Base-by-base conservation (phyloP, 2,888 invertebrate genomes). In the Epistrophe grossulariae region DNA sequence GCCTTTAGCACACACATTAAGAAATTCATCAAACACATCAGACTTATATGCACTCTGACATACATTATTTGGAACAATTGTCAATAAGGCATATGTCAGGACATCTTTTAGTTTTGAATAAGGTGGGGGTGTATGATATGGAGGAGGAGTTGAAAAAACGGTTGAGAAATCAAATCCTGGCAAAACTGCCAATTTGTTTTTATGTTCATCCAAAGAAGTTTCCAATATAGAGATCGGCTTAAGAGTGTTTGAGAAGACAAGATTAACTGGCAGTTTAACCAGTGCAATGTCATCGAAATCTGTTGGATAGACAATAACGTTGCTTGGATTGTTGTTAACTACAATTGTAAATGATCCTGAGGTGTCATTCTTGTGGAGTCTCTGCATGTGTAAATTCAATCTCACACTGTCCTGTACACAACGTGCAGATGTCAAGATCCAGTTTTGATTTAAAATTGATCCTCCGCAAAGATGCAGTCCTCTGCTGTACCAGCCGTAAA, bases 221-320 rank as follows among this genome's bases (percentile, higher is more conserved):
- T 52, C 19, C 13, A 31, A 28, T n/a, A 85, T 48, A 0, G 4
- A 0, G 4, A 85, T 45, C 28, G 77, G 62, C 1, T 59, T 73
- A 10, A 85, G 4, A 8, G 17, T 28, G 5, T 71, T 62, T 10
- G 80, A 74, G 15, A 79, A 84, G 1, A 45, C 0, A n/a, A 88
- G 15, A 15, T 11, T 8, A 4, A 89, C 48, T 28, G 88, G 88
- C 3, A 88, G 0, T 19, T 72, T 71, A 24, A 88, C 50, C 40
- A 89, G 13, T 3, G 89, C 88, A 28, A 89, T 62, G 40, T 89
- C 88, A 74, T 89, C 88, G 45, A 45, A 59, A 19, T 6, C 11
- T 4, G 88, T 89, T n/a, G 89, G 89, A 76, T 89, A 88, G 0
- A 79, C 48, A 48, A 17, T 10, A 3, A 48, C 48, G 17, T 48